Evolutionary conservation across 2,113 vertebrate species (phyloP).

Genomic region (Cynocephalus volans): DNA sequence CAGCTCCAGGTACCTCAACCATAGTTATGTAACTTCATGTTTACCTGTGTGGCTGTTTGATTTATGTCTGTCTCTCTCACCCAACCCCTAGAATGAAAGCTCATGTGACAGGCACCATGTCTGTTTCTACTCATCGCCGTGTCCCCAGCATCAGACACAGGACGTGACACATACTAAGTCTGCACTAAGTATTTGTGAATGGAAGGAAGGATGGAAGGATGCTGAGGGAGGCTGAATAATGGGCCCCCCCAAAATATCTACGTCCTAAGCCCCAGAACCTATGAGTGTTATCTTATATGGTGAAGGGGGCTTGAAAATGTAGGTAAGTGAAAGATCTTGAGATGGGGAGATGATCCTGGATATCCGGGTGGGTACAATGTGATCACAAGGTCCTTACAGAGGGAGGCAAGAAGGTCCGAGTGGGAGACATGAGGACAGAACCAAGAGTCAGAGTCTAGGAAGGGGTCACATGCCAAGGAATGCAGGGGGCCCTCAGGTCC

Average conservation of each 20-base stretch:
- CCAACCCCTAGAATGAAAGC: not conserved
- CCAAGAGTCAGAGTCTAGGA: not conserved
- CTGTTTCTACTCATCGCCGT: not conserved
- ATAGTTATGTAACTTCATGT: not conserved
- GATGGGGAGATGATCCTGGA: not conserved
- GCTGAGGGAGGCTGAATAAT: fast-evolving
- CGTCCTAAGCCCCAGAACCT: not conserved
- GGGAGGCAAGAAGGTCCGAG: not conserved
- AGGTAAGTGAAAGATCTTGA: not conserved
- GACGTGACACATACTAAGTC: not conserved
- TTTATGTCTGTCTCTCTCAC: not conserved
- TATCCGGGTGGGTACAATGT: not conserved
- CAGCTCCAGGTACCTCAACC: no score
- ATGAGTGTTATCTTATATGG: not conserved
- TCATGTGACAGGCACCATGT: not conserved
- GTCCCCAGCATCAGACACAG: not conserved
- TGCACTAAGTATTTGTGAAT: not conserved
- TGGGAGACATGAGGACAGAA: not conserved
- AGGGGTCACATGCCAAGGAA: not conserved
- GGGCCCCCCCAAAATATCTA: not conserved
- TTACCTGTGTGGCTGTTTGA: not conserved
- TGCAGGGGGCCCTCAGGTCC: not conserved
- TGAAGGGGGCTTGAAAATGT: not conserved
- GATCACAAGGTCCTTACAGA: not conserved
- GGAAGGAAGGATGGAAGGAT: not conserved